Evolutionary conservation across 2,888 invertebrate species (phyloP), one percentile per base, ranked within the genome.

Genomic region (Amphimallon solstitiale): DNA sequence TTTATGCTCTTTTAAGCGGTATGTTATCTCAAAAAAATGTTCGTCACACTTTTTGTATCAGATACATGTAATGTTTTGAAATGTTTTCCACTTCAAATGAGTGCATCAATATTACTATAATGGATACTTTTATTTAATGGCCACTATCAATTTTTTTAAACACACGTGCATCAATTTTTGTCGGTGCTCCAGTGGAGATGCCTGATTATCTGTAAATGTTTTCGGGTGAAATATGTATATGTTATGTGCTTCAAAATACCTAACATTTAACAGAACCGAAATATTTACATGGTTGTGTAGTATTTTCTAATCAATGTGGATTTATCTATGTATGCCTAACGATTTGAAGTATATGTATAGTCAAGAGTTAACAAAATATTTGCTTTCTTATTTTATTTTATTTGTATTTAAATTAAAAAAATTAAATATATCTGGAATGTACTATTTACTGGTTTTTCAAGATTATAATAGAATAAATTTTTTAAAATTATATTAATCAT

Each of bases 101-200:
- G 29, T 29, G 49, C 49, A 49, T 49, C 34, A 5, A 6, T 23
- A 38, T 38, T 2, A n/a, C 29, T 49, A 29, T 49, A 49, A 49
- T 49, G 14, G 49, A 49, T 49, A 15, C 49, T n/a, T 19, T 34
- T 15, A 12, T 49, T n/a, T 49, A 49, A 49, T 49, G 49, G 49
- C n/a, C 49, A 29, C 49, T 49, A 49, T 49, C 49, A 49, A 29
- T 49, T 49, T 29, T n/a, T 49, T n/a, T n/a, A 49, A 49, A 49
- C 49, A 29, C 49, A 12, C 49, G 34, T 49, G 49, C 49, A 49
- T 49, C 34, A 49, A 49, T 49, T 49, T 49, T 49, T 29, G 49
- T 49, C 49, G 49, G 49, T 29, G 23, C 21, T 49, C 2, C 4
- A 29, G 6, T 23, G 14, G 49, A 29, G 14, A 29, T 49, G 6